Evolutionary conservation across 2,888 invertebrate genomes (phyloP).

Genomic region (Trilocha varians): DNA sequence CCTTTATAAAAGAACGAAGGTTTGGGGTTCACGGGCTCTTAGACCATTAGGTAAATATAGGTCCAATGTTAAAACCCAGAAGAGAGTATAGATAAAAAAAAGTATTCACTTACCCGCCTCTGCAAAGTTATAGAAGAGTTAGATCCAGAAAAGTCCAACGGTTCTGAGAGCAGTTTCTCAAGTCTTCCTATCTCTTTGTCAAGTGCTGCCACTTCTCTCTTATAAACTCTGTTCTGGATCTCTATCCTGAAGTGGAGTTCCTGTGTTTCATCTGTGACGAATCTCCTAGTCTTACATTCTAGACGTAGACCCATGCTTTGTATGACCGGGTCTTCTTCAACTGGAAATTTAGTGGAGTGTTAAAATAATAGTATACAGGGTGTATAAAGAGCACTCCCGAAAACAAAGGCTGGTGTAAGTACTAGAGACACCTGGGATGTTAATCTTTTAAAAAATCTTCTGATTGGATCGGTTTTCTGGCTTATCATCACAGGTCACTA

Average conservation of each 20-base stretch:
- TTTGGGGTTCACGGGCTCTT: too few relatives aligned
- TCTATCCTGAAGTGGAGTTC: constrained; percentile 90
- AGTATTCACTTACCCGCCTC: constrained; percentile 33
- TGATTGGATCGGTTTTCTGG: too few relatives aligned
- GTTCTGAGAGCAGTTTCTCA: constrained; percentile 78
- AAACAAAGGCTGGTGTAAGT: too few relatives aligned
- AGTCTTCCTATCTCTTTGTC: constrained; percentile 85
- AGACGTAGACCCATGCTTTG: constrained; percentile 91
- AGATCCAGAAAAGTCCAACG: constrained; percentile 60
- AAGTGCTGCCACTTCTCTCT: constrained; percentile 83
- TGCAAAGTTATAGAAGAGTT: constrained; percentile 58
- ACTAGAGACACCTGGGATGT: too few relatives aligned
- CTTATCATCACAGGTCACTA: too few relatives aligned
- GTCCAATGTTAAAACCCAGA: too few relatives aligned
- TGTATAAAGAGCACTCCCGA: too few relatives aligned
- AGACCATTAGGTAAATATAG: too few relatives aligned
- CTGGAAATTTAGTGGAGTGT: too few relatives aligned
- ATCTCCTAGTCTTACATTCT: constrained; percentile 89
- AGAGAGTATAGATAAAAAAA: background rate
- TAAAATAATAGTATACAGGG: too few relatives aligned
- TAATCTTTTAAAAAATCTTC: too few relatives aligned
- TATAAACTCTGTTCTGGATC: constrained; percentile 92
- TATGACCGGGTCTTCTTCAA: constrained; percentile 85
- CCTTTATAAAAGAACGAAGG: too few relatives aligned
- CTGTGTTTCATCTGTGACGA: constrained; percentile 85